A percentile compares a stretch with the other conserved stretches of the same genome.
Evolutionary conservation across 1,140 invertebrate species (phyloP).

Genomic region (Patella vulgata): DNA sequence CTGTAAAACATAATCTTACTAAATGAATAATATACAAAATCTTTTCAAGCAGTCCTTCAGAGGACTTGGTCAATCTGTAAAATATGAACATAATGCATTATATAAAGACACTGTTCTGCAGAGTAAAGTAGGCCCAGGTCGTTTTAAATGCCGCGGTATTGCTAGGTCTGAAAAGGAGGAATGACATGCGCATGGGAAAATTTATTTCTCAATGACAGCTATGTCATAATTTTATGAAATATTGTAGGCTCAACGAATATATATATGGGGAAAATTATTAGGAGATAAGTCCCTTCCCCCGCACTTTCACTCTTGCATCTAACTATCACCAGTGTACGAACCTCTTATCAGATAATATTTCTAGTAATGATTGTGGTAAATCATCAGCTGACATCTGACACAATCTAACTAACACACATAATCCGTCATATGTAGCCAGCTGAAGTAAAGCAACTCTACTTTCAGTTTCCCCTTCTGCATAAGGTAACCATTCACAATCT

Average conservation of each 20-base stretch:
- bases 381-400: conserved; percentile 68
- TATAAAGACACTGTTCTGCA: no score
- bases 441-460: conserved; percentile 74
- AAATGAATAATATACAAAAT: not conserved
- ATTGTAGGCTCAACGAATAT: no score
- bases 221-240: not conserved
- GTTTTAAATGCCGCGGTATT: no score
- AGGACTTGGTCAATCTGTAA: not conserved
- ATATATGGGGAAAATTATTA: not conserved
- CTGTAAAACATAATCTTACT: conserved; percentile 28
- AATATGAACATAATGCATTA: no score
- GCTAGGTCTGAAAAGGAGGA: no score
- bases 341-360: conserved; percentile 67
- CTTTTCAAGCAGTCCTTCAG: not conserved
- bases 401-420: conserved; percentile 74
- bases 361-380: conserved; percentile 72
- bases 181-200: no score
- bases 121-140: no score
- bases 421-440: conserved; percentile 72
- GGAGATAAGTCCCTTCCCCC: not conserved
- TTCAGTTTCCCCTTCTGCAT: conserved; percentile 66
- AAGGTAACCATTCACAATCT: conserved; percentile 77
- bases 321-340: conserved; percentile 4
- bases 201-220: conserved; percentile 1
- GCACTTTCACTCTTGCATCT: not conserved